A percentile compares a stretch with the other conserved stretches of the same genome.
These are phyloP conservation scores for Cephalopholis sonnerati DNA, from an alignment of 2,113 vertebrate species.

Conservation along the genomic window DNA sequence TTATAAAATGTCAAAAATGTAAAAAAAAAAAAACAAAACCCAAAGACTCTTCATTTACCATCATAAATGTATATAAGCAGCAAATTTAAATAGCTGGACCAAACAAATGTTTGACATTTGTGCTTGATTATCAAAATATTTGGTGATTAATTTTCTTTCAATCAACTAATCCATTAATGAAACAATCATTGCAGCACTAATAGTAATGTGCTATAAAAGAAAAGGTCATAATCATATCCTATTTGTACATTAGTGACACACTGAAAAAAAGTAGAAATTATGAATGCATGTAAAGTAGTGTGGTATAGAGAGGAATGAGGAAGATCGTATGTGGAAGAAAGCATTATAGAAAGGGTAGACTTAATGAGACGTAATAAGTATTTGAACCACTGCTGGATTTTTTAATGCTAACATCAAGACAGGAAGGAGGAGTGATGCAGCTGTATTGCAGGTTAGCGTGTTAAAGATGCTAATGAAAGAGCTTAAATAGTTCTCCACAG, in stretches of 20 bases:
- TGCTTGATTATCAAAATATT: too few species aligned
- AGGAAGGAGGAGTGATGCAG: slow-evolving; percentile 12
- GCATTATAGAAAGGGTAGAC: neutral
- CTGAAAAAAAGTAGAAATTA: neutral
- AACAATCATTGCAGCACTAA: too few species aligned
- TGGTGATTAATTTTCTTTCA: too few species aligned
- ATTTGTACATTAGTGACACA: neutral
- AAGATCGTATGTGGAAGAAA: neutral
- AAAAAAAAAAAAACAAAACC: too few species aligned
- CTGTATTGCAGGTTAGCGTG: slow-evolving; percentile 31
- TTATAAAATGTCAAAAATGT: too few species aligned
- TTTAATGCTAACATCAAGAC: neutral
- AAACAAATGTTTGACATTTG: too few species aligned
- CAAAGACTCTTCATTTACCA: too few species aligned
- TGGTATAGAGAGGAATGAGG: neutral
- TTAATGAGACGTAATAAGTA: too few species aligned
- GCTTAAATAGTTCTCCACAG: slow-evolving; percentile 28
- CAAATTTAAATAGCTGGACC: too few species aligned
- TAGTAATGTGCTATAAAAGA: neutral
- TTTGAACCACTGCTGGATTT: neutral
- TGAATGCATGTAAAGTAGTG: neutral
- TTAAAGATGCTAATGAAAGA: slow-evolving; percentile 54
- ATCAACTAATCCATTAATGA: too few species aligned
- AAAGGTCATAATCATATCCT: neutral
- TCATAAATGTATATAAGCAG: too few species aligned